A percentile compares a stretch with the other conserved stretches of the same genome.
Conservation (phyloP, 2,888 invertebrate species). For the Dolichopus griseipennis region DNA sequence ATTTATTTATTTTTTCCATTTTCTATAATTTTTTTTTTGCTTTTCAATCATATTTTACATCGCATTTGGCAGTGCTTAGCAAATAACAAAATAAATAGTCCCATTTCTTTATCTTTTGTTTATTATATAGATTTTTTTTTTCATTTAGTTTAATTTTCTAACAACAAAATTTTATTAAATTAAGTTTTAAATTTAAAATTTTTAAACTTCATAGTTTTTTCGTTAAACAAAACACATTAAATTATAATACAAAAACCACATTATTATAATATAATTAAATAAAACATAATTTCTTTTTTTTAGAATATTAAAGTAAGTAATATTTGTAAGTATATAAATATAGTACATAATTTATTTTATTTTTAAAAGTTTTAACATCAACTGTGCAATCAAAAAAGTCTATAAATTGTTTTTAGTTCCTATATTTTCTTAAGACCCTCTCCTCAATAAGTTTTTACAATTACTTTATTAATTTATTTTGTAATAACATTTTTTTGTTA, state of each 20-base stretch:
- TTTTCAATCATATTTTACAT: neutral
- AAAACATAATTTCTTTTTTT: too few relatives aligned
- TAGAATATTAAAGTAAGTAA: too few relatives aligned
- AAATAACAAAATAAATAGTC: conserved; percentile 15
- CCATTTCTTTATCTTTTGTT: conserved; percentile 5
- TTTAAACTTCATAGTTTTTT: too few relatives aligned
- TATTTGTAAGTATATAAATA: too few relatives aligned
- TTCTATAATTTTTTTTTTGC: neutral
- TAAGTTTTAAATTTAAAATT: too few relatives aligned
- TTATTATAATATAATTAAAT: too few relatives aligned
- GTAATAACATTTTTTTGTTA: neutral
- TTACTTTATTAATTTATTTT: neutral
- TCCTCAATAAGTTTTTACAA: neutral
- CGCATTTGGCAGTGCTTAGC: conserved; percentile 22
- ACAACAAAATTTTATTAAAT: too few relatives aligned
- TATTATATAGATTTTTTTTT: neutral
- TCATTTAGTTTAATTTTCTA: too few relatives aligned
- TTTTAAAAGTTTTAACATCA: neutral
- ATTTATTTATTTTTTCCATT: too few relatives aligned
- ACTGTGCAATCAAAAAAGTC: conserved; percentile 2
- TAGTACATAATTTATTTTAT: neutral
- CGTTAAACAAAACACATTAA: too few relatives aligned
- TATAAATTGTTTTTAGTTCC: neutral
- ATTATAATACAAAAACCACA: too few relatives aligned
- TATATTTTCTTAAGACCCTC: neutral